These are phyloP conservation scores for Hirundichthys speculiger DNA, from an alignment of 2,113 vertebrate genomes.

Conservation along the genomic window DNA sequence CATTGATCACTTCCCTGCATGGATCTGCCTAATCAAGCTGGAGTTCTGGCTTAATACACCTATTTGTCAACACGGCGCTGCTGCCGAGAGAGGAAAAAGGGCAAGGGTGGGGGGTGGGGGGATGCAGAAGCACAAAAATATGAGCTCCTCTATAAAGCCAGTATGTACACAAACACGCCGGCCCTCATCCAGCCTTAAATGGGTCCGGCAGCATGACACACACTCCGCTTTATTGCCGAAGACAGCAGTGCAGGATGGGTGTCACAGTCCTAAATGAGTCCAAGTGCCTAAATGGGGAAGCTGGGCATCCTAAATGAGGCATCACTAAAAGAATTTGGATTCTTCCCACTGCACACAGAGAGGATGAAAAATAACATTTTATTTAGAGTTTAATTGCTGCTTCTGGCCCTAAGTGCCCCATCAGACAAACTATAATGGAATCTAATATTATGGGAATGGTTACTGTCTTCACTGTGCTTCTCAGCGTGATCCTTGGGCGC, in stretches of 20 bases:
- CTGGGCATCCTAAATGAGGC: slow-evolving; percentile 68
- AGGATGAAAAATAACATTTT: slow-evolving; percentile 74
- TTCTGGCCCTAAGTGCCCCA: slow-evolving; percentile 70
- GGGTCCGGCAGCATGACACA: slow-evolving; percentile 54
- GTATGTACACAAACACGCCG: slow-evolving; percentile 1
- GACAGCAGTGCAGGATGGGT: slow-evolving; percentile 47
- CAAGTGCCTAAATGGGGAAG: slow-evolving; percentile 62
- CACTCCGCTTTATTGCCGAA: slow-evolving; percentile 49
- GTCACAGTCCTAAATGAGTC: slow-evolving; percentile 60
- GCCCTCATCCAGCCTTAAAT: slow-evolving; percentile 51
- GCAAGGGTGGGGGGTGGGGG: too few species aligned
- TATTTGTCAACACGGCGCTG: slow-evolving; percentile 57
- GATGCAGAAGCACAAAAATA: slow-evolving; percentile 5
- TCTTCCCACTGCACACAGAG: slow-evolving; percentile 61
- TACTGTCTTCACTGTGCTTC: slow-evolving; percentile 56
- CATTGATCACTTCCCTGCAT: slow-evolving; percentile 73
- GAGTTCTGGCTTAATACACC: slow-evolving; percentile 56
- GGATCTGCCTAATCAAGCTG: slow-evolving; percentile 70
- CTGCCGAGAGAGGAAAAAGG: slow-evolving; percentile 26
- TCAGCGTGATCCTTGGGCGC: slow-evolving; percentile 52
- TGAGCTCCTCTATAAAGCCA: slow-evolving; percentile 15
- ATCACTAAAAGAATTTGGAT: slow-evolving; percentile 69
- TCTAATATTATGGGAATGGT: slow-evolving; percentile 73
- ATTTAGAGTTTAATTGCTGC: slow-evolving; percentile 79
- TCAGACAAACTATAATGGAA: slow-evolving; percentile 71